Evolutionary conservation across 1,140 invertebrate genomes (phyloP), one percentile per base, ranked within the genome.

Genomic region (Zaprionus gabonicus): DNA sequence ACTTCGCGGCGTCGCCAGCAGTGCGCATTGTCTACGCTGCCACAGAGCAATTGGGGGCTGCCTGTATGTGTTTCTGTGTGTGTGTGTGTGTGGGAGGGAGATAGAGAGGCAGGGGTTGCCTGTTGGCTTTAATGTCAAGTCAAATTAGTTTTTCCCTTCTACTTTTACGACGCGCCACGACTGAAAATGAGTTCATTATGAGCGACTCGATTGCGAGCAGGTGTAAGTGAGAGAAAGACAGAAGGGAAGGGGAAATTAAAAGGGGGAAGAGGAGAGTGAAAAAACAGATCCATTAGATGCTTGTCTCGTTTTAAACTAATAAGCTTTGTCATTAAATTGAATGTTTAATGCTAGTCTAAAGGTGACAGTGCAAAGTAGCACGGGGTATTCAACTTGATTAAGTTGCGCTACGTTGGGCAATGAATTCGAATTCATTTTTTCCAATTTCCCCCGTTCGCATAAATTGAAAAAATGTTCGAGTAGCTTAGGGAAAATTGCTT

Each of bases 91-190:
- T n/a, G 46, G 53, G 20, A 9, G 17, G 17, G 7, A 9, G 46
- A 15, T 41, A n/a, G 9, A 46, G n/a, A 9, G 41, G n/a, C 2
- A 17, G 20, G 20, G 10, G 12, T 10, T 23, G 20, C 25, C 53
- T 56, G 49, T 66, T 71, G 57, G 44, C 69, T 65, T 77, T 69
- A 60, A 68, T 60, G 75, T 73, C 74, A 69, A 69, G 64, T 73
- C 70, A 80, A 73, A 80, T 80, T 77, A 73, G 69, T 69, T 73
- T 68, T 71, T 53, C n/a, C 34, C 25, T 51, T 64, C 46, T 34
- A 20, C 38, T 38, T 38, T 57, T 56, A 56, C 64, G 23, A 46
- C 66, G 41, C 62, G 27, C 25, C 36, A 25, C 56, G 28, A 23
- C 36, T 49, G 27, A 13, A 38, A 73, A 68, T 56, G 64, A 67